These are phyloP conservation scores for Genyomyrus donnyi DNA, from an alignment of 2,113 vertebrate species.

Conservation along the genomic window DNA sequence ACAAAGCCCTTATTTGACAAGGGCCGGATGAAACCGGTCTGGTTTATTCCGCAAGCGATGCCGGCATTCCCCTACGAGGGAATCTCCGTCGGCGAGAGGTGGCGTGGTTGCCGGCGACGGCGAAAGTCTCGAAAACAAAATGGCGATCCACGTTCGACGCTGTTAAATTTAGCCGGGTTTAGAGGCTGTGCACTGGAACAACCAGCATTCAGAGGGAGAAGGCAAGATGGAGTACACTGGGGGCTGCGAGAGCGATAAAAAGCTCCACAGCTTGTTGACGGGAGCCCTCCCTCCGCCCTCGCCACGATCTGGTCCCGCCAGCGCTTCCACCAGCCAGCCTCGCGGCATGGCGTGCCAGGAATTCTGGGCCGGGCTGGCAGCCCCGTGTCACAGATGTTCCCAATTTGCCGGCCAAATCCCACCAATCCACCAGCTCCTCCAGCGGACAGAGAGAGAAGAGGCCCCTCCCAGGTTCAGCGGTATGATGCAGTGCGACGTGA, in stretches of 20 bases:
- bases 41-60: conserved; percentile 43
- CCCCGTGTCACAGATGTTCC: conserved; percentile 55
- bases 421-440: conserved; percentile 49
- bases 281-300: conserved; percentile 45
- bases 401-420: conserved; percentile 48
- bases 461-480: conserved; percentile 18
- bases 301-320: conserved; percentile 51
- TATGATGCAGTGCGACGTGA: neutral
- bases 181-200: conserved; percentile 42
- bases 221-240: conserved; percentile 13
- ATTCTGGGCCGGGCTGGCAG: conserved; percentile 45
- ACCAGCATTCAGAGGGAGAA: conserved; percentile 41
- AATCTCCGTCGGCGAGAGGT: conserved; percentile 32
- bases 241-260: neutral
- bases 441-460: conserved; percentile 42
- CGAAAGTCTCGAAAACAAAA: conserved; percentile 34
- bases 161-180: conserved; percentile 54
- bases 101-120: conserved; percentile 27
- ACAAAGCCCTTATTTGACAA: conserved; percentile 53
- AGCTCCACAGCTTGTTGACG: conserved; percentile 43
- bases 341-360: conserved; percentile 29
- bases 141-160: conserved; percentile 31
- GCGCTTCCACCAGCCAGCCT: conserved; percentile 40
- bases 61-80: conserved; percentile 26
- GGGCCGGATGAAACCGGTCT: conserved; percentile 47